A percentile compares a stretch with the other conserved stretches of the same genome.
Conservation (phyloP, 35 echinoderm and acorn worm genomes). For the Lytechinus pictus region DNA sequence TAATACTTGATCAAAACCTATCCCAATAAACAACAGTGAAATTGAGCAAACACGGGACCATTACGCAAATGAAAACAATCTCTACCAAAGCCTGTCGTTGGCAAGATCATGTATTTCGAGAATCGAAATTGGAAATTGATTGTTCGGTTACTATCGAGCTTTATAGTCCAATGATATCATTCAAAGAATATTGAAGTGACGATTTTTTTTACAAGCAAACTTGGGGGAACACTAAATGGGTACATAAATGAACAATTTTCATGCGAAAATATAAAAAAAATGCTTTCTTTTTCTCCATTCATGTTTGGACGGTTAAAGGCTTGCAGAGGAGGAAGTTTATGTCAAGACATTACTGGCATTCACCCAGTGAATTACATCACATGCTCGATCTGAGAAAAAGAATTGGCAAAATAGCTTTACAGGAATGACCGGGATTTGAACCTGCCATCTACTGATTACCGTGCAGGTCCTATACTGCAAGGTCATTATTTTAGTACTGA, state of each 20-base stretch:
- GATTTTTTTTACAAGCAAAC: not conserved
- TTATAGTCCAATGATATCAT: not conserved
- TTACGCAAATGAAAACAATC: conserved; percentile 4
- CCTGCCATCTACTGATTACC: too few relatives aligned
- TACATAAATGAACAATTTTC: not conserved
- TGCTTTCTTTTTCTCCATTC: too few relatives aligned
- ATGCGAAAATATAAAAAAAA: too few relatives aligned
- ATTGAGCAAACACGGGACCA: conserved; percentile 7
- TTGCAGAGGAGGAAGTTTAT: too few relatives aligned
- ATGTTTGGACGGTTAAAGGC: too few relatives aligned
- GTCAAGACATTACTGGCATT: too few relatives aligned
- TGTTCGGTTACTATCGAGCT: not conserved
- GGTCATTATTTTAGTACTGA: too few relatives aligned
- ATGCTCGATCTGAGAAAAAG: not conserved
- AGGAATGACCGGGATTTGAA: too few relatives aligned
- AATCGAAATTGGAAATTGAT: not conserved
- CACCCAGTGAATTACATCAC: too few relatives aligned
- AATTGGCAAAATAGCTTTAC: not conserved
- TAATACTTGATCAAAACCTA: not conserved
- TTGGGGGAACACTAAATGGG: not conserved
- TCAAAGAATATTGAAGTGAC: not conserved
- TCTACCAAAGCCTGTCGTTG: not conserved
- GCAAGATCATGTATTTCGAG: not conserved
- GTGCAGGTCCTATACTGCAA: too few relatives aligned
- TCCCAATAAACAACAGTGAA: not conserved